Evolutionary conservation across 1,140 invertebrate species (phyloP).

Genomic region (Dendrolimus kikuchii): DNA sequence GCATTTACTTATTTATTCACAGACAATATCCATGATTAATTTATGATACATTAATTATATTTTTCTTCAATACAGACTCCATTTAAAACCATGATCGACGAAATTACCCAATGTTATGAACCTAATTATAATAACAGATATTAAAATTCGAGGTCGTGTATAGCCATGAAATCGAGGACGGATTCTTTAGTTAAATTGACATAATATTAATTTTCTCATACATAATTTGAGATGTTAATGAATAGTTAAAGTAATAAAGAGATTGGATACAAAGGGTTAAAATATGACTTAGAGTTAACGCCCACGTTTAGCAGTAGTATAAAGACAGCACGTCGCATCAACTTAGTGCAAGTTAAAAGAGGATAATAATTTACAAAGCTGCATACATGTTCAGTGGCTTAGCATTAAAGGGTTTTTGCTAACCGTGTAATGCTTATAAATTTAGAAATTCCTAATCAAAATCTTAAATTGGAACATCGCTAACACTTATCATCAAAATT

Average conservation of each 20-base stretch:
- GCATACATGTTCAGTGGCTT: no score
- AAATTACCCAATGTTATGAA: constrained; percentile 17
- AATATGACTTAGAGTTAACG: constrained; percentile 22
- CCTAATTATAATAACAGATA: constrained; percentile 23
- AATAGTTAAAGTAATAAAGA: constrained; percentile 24
- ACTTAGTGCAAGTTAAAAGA: constrained; percentile 3
- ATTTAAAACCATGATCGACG: constrained; percentile 26
- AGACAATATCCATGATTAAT: constrained; percentile 23
- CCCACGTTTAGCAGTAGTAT: constrained; percentile 23
- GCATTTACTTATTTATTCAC: constrained; percentile 13
- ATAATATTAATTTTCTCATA: constrained; percentile 21
- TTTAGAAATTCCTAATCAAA: no score
- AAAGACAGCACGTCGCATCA: constrained; percentile 10
- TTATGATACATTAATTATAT: constrained; percentile 30
- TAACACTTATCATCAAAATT: no score
- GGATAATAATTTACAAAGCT: neutral
- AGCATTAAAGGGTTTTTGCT: no score
- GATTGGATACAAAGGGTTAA: constrained; percentile 23
- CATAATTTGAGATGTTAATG: constrained; percentile 19
- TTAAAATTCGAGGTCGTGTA: constrained; percentile 8
- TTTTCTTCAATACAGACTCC: constrained; percentile 13
- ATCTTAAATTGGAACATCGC: no score
- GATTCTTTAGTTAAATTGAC: constrained; percentile 14
- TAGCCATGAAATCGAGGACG: constrained; percentile 14
- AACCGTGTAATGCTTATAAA: no score